Percentiles rank a stretch among this genome's conserved stretches.
These are phyloP conservation scores for Ischnura elegans DNA, from an alignment of 2,888 invertebrate species.

Conservation along the genomic window DNA sequence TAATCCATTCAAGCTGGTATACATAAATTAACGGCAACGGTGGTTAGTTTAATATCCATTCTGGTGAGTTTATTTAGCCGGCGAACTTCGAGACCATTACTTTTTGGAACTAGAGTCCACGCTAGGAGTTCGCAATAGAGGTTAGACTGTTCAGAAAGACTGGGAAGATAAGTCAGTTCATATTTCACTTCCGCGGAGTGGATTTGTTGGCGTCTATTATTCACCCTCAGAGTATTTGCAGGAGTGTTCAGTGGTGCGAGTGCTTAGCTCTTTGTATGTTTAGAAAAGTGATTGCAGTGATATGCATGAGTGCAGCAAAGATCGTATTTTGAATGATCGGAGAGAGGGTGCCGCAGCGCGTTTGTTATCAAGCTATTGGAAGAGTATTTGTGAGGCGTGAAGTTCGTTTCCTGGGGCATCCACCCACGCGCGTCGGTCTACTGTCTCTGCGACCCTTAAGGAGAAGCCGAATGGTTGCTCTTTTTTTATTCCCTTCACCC, in stretches of 20 bases:
- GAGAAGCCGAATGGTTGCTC: background rate
- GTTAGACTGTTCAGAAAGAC: background rate
- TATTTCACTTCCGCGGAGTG: background rate
- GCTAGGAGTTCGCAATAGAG: background rate
- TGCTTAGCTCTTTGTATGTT: background rate
- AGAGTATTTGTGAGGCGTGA: constrained; percentile 58
- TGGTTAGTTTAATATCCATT: background rate
- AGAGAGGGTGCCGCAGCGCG: constrained; percentile 4
- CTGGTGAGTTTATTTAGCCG: background rate
- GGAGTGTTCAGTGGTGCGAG: background rate
- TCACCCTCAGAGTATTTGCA: background rate
- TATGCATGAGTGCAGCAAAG: background rate
- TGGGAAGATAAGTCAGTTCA: background rate
- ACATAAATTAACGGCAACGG: background rate
- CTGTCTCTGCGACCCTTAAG: background rate
- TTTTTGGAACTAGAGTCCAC: background rate
- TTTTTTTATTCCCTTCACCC: background rate
- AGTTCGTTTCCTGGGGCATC: constrained; percentile 55
- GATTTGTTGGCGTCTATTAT: background rate
- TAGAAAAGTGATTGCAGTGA: background rate
- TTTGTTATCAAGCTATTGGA: constrained; percentile 41
- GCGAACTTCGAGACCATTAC: background rate
- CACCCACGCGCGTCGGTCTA: constrained; percentile 33
- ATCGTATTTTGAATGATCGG: background rate
- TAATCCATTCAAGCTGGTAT: background rate